Base-by-base conservation (phyloP, 2,797 vertebrate species). In the Gallirallus australis region DNA sequence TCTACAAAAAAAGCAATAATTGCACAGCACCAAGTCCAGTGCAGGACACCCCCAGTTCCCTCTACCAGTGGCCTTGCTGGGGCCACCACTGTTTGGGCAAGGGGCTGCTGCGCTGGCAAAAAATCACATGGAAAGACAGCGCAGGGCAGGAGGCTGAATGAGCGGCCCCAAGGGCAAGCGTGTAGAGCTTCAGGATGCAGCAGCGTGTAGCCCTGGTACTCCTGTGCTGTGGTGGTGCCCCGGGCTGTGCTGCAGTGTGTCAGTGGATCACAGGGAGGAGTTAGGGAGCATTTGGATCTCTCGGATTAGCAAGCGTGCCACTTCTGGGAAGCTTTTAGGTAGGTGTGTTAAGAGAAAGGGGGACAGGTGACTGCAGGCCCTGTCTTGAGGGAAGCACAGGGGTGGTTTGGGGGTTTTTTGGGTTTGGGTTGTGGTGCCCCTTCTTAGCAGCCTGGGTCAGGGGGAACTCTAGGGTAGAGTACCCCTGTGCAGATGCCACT, bases 171-270 rank as follows among this genome's bases (percentile, higher is more conserved):
- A 59, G 53, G 69, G 25, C 60, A 91, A 71, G 18, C 71, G 12
- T n/a, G 56, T 40, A 19, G 71, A 75, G 28, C 33, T 83, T 35
- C 0, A 0, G 24, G 56, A 47, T 59, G 71, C 1, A 5, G 13
- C 30, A 18, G 45, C 0, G 0, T 57, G 40, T 56, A 89, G 54
- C 1, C 33, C n/a, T 3, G 6, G 8, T 47, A 19, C 61, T 88
- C 35, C 50, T 1, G 1, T 16, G 35, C 4, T 1, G 13, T 21
- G 15, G 3, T 23, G 57, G 52, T 31, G 25, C 30, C 20, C 17
- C 0, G 3, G 65, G 37, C 73, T 66, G 28, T 45, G 63, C 31
- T 5, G 4, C 18, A 13, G 17, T 17, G 13, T 1, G 1, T 39
- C 47, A n/a, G 30, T 2, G 3, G 57, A 23, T 83, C 0, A 0